phyloP scores from a whole-genome alignment of 2,888 invertebrate genomes.

The Eubasilissa splendida region DNA sequence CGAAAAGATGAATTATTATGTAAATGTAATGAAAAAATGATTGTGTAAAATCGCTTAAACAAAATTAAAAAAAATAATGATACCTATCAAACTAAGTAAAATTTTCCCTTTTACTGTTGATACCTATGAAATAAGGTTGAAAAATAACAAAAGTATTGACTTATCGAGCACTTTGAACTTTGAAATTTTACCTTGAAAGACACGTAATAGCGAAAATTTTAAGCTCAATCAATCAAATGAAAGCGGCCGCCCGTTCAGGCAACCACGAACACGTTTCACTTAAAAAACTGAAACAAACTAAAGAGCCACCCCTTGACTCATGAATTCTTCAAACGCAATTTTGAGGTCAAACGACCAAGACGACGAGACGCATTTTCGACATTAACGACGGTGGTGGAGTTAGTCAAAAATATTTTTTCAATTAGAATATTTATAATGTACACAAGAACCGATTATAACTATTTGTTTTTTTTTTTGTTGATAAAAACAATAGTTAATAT shows the following conservation, averaged over 20 bases:
- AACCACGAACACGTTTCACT: constrained; percentile 9
- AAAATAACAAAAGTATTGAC: constrained; percentile 3
- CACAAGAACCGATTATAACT: too few relatives aligned
- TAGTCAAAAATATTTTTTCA: neutral
- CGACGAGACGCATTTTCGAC: constrained; percentile 28
- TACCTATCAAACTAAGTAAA: too few relatives aligned
- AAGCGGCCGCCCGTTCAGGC: constrained; percentile 20
- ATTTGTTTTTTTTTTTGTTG: too few relatives aligned
- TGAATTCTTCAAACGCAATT: constrained; percentile 35
- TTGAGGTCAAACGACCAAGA: constrained; percentile 27
- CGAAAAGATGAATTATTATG: too few relatives aligned
- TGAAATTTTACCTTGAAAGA: constrained; percentile 14
- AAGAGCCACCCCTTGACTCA: constrained; percentile 19
- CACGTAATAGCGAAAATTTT: constrained; percentile 11
- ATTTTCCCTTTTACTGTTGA: too few relatives aligned
- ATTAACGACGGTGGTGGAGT: constrained; percentile 26
- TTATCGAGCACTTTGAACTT: constrained; percentile 13
- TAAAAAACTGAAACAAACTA: constrained; percentile 16
- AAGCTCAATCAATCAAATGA: constrained; percentile 29
- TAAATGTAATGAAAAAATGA: too few relatives aligned
- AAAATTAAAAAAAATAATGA: too few relatives aligned
- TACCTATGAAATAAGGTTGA: too few relatives aligned
- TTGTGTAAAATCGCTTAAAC: too few relatives aligned
- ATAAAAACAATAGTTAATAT: too few relatives aligned
- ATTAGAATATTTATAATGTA: too few relatives aligned